phyloP scores from a whole-genome alignment of 2,888 invertebrate species.

The Hirtodrosophila cameraria region DNA sequence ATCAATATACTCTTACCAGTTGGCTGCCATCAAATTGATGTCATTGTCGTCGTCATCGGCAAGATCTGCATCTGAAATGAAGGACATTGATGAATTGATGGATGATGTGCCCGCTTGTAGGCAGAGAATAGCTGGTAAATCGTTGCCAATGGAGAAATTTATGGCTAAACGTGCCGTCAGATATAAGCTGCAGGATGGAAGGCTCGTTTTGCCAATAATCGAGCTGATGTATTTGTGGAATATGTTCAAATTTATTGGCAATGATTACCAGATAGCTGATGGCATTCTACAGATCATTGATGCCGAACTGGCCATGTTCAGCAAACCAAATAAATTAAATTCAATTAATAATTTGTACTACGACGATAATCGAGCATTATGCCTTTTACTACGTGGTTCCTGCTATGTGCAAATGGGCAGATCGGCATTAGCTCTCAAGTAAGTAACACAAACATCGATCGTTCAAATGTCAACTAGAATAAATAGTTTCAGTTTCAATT shows the following conservation, averaged over 20 bases:
- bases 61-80: conserved; percentile 60
- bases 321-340: not conserved
- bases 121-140: conserved; percentile 97
- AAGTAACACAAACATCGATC: no score
- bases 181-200: conserved; percentile 90
- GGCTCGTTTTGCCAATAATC: conserved; percentile 91
- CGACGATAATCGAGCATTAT: conserved; percentile 90
- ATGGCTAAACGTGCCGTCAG: conserved; percentile 93
- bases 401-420: conserved; percentile 92
- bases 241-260: conserved; percentile 92
- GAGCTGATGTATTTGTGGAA: conserved; percentile 98
- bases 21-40: conserved; percentile 93
- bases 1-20: conserved; percentile 95
- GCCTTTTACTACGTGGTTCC: conserved; percentile 92
- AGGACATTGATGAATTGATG: conserved; percentile 87
- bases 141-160: conserved; percentile 98
- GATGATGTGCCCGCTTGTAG: conserved; percentile 91
- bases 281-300: conserved; percentile 88
- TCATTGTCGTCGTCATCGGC: conserved; percentile 86
- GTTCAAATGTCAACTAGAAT: no score
- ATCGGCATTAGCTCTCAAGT: conserved; percentile 91
- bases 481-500: no score
- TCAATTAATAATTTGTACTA: conserved; percentile 82
- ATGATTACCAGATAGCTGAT: conserved; percentile 87
- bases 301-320: conserved; percentile 82